Evolutionary conservation across 2,113 vertebrate genomes (phyloP).

Genomic region (Jacana jacana): DNA sequence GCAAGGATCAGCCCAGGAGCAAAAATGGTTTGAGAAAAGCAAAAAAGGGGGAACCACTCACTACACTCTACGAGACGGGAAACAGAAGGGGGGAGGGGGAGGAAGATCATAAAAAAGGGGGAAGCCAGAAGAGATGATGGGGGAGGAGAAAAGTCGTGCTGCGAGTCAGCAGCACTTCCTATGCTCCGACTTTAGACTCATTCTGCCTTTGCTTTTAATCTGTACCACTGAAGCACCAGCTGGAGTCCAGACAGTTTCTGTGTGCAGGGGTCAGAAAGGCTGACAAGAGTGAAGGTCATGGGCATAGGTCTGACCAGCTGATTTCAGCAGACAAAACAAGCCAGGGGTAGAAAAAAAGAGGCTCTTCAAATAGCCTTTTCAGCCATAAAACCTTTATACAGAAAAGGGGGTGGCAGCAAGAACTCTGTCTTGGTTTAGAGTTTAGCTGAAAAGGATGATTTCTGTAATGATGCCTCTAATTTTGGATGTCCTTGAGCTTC

Average conservation of each 20-base stretch:
- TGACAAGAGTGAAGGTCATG: not conserved
- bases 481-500: slow-evolving; percentile 18
- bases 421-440: not conserved
- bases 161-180: not conserved
- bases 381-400: not conserved
- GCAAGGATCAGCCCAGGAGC: not conserved
- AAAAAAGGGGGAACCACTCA: slow-evolving; percentile 32
- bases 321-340: not conserved
- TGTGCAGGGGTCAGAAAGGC: not conserved
- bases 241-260: not conserved
- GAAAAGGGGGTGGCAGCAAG: not conserved
- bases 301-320: not conserved
- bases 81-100: not conserved
- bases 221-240: not conserved
- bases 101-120: not conserved
- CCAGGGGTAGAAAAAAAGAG: not conserved
- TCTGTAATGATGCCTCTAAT: not conserved
- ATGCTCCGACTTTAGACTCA: not conserved
- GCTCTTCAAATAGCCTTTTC: not conserved
- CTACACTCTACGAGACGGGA: fast-evolving
- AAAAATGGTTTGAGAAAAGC: not conserved
- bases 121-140: not conserved
- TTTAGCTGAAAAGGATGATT: not conserved
- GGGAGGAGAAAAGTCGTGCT: not conserved
- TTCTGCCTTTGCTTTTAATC: not conserved